Evolutionary conservation across 2,797 vertebrate species (phyloP).

Genomic region (Typhlichthys eigenmanni): DNA sequence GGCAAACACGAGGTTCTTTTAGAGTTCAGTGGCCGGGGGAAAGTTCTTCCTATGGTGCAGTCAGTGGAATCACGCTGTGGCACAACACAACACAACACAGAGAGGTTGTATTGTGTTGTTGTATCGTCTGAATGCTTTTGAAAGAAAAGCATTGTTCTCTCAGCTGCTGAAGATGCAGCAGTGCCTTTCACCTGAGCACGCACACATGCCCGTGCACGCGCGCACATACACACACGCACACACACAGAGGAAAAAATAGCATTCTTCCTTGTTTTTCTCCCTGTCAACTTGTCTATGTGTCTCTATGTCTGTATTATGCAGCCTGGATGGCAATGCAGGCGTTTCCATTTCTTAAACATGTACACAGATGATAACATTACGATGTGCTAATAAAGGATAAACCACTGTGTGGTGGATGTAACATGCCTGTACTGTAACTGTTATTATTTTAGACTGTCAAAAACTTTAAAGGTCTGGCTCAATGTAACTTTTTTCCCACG

Average conservation of each 20-base stretch:
- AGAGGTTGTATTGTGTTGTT: slow-evolving; percentile 16
- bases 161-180: slow-evolving; percentile 10
- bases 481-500: neutral
- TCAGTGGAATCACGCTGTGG: neutral
- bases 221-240: neutral
- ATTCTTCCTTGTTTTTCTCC: too few species aligned
- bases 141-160: slow-evolving; percentile 24
- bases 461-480: neutral
- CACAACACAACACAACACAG: neutral
- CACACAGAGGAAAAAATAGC: too few species aligned
- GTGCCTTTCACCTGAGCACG: slow-evolving; percentile 19
- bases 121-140: slow-evolving; percentile 10
- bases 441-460: neutral
- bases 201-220: too few species aligned
- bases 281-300: too few species aligned
- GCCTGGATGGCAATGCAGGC: too few species aligned
- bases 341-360: too few species aligned
- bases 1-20: neutral
- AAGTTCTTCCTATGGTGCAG: neutral
- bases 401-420: too few species aligned
- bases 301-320: too few species aligned
- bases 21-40: neutral
- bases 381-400: too few species aligned
- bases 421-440: neutral
- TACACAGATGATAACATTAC: too few species aligned